phyloP scores from a whole-genome alignment of 2,888 invertebrate genomes.

The Gibbula magus region DNA sequence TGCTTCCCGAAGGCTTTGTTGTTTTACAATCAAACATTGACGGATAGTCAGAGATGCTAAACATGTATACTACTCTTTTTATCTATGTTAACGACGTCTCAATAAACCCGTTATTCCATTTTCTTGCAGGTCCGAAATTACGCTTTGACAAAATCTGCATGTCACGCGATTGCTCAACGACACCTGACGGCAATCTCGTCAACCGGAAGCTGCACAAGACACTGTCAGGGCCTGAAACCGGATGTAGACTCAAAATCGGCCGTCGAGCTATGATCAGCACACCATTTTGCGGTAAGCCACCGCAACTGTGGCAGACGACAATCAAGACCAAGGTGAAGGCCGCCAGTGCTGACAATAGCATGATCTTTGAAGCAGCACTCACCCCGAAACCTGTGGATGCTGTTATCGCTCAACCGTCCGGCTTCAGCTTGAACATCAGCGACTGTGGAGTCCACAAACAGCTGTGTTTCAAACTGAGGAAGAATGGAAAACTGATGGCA shows the following conservation, averaged over 20 bases:
- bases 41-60: no score
- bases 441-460: background rate
- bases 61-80: no score
- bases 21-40: no score
- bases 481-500: background rate
- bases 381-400: background rate
- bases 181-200: background rate
- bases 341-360: background rate
- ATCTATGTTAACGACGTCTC: no score
- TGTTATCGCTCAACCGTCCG: background rate
- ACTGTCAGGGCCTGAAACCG: background rate
- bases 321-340: background rate
- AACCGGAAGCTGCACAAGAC: background rate
- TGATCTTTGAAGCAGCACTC: background rate
- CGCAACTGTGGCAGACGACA: background rate
- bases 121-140: background rate
- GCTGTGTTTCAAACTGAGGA: background rate
- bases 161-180: constrained; percentile 2
- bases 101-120: no score
- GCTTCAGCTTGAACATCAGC: background rate
- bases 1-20: no score
- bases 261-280: background rate
- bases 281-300: background rate
- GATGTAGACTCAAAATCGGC: background rate
- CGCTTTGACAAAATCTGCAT: background rate